Percentiles rank a stretch among this genome's conserved stretches.
Evolutionary conservation across 2,888 invertebrate species (phyloP).

Genomic region (Altica lythri): DNA sequence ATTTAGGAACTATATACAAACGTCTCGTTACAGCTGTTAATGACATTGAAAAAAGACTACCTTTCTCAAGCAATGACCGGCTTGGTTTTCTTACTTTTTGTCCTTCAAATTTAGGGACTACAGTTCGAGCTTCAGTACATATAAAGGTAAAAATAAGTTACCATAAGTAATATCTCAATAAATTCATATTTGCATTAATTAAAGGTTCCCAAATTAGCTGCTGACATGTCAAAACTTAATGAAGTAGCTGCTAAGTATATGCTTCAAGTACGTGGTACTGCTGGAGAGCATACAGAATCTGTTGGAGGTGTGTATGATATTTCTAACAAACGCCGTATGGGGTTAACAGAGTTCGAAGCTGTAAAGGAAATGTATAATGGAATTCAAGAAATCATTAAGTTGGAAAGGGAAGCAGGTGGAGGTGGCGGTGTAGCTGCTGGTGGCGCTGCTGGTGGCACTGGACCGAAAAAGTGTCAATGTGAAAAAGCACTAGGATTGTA

Average conservation of each 20-base stretch:
- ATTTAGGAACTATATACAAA: constrained; percentile 75
- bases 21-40: constrained; percentile 60
- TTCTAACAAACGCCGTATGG: constrained; percentile 68
- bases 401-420: too few relatives aligned
- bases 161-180: too few relatives aligned
- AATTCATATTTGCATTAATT: too few relatives aligned
- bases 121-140: constrained; percentile 72
- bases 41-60: constrained; percentile 59
- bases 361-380: constrained; percentile 69
- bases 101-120: constrained; percentile 73
- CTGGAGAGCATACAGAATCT: constrained; percentile 66
- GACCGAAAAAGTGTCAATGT: too few relatives aligned
- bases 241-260: constrained; percentile 63
- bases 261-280: constrained; percentile 63
- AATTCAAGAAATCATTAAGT: constrained; percentile 63
- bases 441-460: too few relatives aligned
- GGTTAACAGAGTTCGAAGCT: constrained; percentile 67
- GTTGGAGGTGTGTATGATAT: constrained; percentile 67
- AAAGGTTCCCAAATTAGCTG: constrained; percentile 63
- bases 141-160: too few relatives aligned
- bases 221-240: constrained; percentile 60
- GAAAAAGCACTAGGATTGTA: too few relatives aligned
- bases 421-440: too few relatives aligned
- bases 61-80: constrained; percentile 64
- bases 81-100: constrained; percentile 74